phyloP scores from a whole-genome alignment of 2,113 vertebrate genomes.

The Delphinapterus leucas region DNA sequence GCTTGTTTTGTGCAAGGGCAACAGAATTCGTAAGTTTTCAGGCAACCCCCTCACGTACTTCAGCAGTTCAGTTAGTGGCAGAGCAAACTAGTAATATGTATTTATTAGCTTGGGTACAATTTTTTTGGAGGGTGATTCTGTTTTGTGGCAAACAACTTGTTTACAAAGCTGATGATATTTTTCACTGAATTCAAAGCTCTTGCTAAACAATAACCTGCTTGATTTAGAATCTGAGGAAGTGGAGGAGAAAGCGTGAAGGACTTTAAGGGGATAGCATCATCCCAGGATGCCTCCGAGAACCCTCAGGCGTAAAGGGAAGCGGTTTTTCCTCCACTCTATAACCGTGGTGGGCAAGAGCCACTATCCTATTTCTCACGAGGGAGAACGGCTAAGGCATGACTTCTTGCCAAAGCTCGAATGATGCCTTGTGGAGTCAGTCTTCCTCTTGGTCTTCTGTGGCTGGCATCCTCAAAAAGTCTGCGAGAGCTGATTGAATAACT shows the following conservation, averaged over 20 bases:
- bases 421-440: accelerated
- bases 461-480: not conserved
- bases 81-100: constrained; percentile 29
- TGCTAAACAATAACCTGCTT: not conserved
- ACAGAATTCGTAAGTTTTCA: constrained; percentile 61
- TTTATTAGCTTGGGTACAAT: not conserved
- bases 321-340: not conserved
- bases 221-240: not conserved
- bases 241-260: not conserved
- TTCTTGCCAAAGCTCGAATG: not conserved
- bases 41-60: constrained; percentile 42
- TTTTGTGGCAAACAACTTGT: not conserved
- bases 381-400: not conserved
- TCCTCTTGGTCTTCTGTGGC: not conserved
- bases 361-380: not conserved
- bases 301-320: not conserved
- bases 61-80: constrained; percentile 34
- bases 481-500: not conserved
- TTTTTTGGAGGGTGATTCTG: not conserved
- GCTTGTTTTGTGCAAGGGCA: not conserved
- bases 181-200: constrained; percentile 48
- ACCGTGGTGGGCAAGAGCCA: not conserved
- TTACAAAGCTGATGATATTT: constrained; percentile 14
- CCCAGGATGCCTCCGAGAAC: not conserved
- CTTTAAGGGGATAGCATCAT: not conserved